Percentiles rank a stretch among this genome's conserved stretches.
Conservation (phyloP, 2,797 vertebrate species). For the Schizothorax lantsangensis region DNA sequence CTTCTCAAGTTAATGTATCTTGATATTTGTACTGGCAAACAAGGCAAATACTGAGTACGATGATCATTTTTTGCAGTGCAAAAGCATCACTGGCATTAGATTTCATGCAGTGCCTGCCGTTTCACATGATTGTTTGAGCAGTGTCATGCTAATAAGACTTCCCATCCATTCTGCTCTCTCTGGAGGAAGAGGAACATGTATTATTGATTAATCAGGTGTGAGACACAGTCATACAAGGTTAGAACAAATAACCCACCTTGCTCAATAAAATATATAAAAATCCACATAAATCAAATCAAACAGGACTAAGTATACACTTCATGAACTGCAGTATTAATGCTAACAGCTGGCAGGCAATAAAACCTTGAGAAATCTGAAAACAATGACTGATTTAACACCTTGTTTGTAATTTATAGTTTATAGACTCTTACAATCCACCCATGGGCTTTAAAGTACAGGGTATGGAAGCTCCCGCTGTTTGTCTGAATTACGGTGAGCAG, state of each 20-base stretch:
- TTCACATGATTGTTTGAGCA: neutral
- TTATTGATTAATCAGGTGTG: conserved; percentile 14
- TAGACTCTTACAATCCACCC: conserved; percentile 15
- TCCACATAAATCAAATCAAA: neutral
- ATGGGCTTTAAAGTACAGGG: conserved; percentile 16
- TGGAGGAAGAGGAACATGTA: neutral
- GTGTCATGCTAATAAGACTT: neutral
- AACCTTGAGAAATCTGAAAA: neutral
- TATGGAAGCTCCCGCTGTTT: conserved; percentile 33
- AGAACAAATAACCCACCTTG: conserved; percentile 2
- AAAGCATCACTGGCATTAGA: neutral
- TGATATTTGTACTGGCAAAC: neutral
- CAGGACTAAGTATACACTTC: neutral
- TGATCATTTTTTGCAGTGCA: neutral
- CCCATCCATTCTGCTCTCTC: conserved; percentile 2
- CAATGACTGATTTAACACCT: neutral
- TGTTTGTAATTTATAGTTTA: conserved; percentile 35
- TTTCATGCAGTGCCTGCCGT: neutral
- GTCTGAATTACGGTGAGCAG: conserved; percentile 48
- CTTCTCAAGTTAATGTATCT: neutral
- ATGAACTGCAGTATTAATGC: conserved; percentile 14
- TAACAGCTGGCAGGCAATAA: conserved; percentile 15
- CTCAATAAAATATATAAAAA: neutral
- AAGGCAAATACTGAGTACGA: neutral
- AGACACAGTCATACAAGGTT: neutral